A percentile compares a stretch with the other conserved stretches of the same genome.
These are phyloP conservation scores for Portevinia maculata DNA, from an alignment of 2,888 invertebrate species.

Conservation along the genomic window DNA sequence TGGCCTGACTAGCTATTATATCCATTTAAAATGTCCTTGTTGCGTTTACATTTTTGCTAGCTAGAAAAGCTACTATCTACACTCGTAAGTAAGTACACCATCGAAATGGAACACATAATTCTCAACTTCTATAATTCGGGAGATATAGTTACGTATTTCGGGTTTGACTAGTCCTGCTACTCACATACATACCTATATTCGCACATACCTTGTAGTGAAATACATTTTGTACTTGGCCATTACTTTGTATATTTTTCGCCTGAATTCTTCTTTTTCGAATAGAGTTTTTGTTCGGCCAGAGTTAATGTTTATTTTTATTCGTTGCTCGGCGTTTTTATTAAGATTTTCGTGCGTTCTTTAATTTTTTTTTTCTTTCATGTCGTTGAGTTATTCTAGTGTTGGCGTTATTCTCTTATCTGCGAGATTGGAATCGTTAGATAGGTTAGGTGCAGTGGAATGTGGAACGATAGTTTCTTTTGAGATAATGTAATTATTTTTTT, in stretches of 20 bases:
- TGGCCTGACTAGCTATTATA: slow-evolving; percentile 22
- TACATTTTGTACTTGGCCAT: slow-evolving; percentile 21
- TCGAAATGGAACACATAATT: slow-evolving; percentile 33
- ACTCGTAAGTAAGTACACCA: background rate
- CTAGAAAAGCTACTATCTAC: slow-evolving; percentile 19
- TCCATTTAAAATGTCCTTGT: slow-evolving; percentile 19
- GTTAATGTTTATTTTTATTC: slow-evolving; percentile 21
- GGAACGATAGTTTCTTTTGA: background rate
- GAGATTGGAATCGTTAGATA: background rate
- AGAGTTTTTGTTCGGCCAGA: background rate
- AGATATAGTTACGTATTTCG: slow-evolving; percentile 2
- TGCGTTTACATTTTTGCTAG: slow-evolving; percentile 4
- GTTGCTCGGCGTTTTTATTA: background rate
- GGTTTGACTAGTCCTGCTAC: background rate
- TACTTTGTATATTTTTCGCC: slow-evolving; percentile 25
- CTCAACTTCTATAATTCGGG: slow-evolving; percentile 38
- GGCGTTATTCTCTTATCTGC: background rate
- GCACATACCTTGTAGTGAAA: background rate
- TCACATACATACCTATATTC: background rate
- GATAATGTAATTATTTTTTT: background rate
- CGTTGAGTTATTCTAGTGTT: background rate
- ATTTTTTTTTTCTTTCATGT: background rate
- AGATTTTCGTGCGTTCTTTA: background rate
- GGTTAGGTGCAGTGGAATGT: background rate
- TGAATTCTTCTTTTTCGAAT: slow-evolving; percentile 3